These are phyloP conservation scores for Steinernema hermaphroditum DNA, from an alignment of 2,888 invertebrate species.

Conservation along the genomic window DNA sequence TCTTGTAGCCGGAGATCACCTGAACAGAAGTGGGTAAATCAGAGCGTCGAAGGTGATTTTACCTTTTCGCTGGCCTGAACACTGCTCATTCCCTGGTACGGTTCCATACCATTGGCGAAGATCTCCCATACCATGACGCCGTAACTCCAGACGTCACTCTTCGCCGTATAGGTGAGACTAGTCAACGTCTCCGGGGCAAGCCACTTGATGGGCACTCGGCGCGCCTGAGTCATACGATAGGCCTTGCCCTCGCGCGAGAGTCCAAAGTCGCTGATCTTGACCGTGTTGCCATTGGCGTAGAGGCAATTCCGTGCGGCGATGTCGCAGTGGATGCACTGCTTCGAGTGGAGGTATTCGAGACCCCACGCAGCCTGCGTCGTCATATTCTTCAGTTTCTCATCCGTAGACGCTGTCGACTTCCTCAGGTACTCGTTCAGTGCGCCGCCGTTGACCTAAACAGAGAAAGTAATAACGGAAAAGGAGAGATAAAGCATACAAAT, in stretches of 20 bases:
- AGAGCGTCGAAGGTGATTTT: too few relatives aligned
- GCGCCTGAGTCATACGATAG: constrained; percentile 45
- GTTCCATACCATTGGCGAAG: constrained; percentile 32
- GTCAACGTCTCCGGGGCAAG: constrained; percentile 37
- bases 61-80: constrained; percentile 34
- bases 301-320: constrained; percentile 33
- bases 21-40: too few relatives aligned
- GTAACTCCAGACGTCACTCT: constrained; percentile 39
- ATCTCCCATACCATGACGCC: constrained; percentile 42
- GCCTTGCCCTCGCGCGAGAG: constrained; percentile 43
- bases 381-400: constrained; percentile 38
- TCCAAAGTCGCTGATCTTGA: too few relatives aligned
- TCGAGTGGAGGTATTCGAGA: neutral
- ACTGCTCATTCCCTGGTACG: constrained; percentile 33
- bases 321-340: neutral
- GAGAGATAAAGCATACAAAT: constrained; percentile 16
- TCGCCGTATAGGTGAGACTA: constrained; percentile 34
- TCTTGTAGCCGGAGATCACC: constrained; percentile 35
- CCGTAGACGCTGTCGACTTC: constrained; percentile 20
- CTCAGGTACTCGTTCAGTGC: constrained; percentile 34
- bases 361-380: constrained; percentile 32
- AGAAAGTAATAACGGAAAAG: too few relatives aligned
- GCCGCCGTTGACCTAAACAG: constrained; percentile 31
- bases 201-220: constrained; percentile 39
- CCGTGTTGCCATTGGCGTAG: too few relatives aligned